Evolutionary conservation across 2,888 invertebrate species (phyloP).

Genomic region (Asteroscopus sphinx): DNA sequence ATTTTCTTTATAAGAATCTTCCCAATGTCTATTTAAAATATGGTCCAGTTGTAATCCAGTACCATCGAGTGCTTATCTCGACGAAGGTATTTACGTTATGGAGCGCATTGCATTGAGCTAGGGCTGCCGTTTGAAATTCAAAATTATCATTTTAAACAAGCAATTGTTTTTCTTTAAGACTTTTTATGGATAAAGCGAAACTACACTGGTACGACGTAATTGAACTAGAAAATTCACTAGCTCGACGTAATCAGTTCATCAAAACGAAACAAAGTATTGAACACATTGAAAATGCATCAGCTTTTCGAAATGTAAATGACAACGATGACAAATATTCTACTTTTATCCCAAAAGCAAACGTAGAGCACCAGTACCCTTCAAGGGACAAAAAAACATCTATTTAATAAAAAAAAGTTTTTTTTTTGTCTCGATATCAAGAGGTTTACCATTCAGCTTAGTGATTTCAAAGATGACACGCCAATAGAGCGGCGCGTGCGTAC

Average conservation of each 20-base stretch:
- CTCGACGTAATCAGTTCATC: too few species aligned
- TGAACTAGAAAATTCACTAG: too few species aligned
- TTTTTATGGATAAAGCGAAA: background rate
- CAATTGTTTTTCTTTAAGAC: background rate
- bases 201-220: too few species aligned
- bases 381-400: background rate
- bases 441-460: constrained; percentile 29
- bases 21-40: background rate
- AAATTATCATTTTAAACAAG: background rate
- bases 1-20: background rate
- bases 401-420: background rate
- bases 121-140: constrained; percentile 32
- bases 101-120: constrained; percentile 56
- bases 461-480: constrained; percentile 47
- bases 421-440: constrained; percentile 15
- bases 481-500: constrained; percentile 47
- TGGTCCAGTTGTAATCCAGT: constrained; percentile 52
- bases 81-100: constrained; percentile 47
- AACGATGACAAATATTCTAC: too few species aligned
- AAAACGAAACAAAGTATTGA: too few species aligned
- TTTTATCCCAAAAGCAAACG: background rate
- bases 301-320: too few species aligned
- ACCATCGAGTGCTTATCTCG: constrained; percentile 64
- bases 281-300: too few species aligned
- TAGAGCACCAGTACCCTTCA: background rate